Conservation (phyloP, 1,140 invertebrate genomes). For the Heliconius congener region DNA sequence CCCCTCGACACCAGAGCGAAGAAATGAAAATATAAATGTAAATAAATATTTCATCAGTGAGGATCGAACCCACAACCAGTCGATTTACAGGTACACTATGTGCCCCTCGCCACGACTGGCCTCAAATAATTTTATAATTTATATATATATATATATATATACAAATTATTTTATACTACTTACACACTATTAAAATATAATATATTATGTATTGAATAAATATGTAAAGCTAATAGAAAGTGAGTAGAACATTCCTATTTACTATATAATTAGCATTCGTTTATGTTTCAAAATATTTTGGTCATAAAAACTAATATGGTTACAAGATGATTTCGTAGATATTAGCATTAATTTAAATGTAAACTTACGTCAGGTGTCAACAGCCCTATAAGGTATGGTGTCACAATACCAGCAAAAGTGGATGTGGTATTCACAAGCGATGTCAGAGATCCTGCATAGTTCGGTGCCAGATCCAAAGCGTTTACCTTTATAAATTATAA, state of each 20-base stretch:
- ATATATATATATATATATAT: too few species aligned
- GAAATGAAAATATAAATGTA: too few species aligned
- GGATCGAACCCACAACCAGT: too few species aligned
- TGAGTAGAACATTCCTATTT: neutral
- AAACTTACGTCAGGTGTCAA: conserved; percentile 86
- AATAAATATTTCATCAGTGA: too few species aligned
- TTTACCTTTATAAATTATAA: conserved; percentile 82
- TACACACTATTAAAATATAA: too few species aligned
- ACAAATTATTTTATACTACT: too few species aligned
- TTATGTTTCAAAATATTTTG: neutral
- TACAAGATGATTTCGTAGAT: neutral
- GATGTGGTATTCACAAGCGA: conserved; percentile 92
- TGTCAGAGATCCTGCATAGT: conserved; percentile 91
- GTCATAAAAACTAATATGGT: neutral
- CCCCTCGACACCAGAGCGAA: too few species aligned
- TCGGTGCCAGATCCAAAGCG: conserved; percentile 90
- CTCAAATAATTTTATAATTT: too few species aligned
- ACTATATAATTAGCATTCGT: neutral
- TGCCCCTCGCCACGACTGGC: too few species aligned
- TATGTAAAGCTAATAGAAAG: too few species aligned
- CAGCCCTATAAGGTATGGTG: conserved; percentile 87
- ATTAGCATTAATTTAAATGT: conserved; percentile 15
- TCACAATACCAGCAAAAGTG: conserved; percentile 89
- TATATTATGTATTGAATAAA: too few species aligned
- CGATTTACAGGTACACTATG: too few species aligned